Conservation (phyloP, 1,140 invertebrate genomes). For the Yoshiicerus persimilis region DNA sequence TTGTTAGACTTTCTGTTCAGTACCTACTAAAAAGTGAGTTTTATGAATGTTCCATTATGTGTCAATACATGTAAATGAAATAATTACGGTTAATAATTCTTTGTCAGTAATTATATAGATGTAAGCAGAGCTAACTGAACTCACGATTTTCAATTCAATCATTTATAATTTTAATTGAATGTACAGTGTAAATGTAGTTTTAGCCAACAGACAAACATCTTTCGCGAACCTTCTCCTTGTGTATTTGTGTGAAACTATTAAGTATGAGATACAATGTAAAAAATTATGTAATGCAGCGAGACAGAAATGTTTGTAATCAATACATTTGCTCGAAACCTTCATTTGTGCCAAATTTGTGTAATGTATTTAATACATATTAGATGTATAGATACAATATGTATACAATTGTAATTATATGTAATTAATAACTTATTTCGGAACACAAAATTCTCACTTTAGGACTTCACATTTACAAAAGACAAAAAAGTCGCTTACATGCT, state of each 20-base stretch:
- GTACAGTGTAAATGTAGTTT: too few relatives aligned
- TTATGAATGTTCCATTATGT: background rate
- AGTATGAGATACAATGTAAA: too few relatives aligned
- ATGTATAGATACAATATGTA: background rate
- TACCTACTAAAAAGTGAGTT: background rate
- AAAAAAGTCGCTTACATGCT: background rate
- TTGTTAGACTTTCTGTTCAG: background rate
- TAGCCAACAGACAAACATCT: too few relatives aligned
- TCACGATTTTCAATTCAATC: background rate
- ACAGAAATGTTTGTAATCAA: background rate
- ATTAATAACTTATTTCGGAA: background rate
- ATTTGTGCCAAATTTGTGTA: constrained; percentile 12
- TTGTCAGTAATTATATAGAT: background rate
- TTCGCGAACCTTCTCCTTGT: too few relatives aligned
- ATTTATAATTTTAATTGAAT: background rate
- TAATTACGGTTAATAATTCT: background rate
- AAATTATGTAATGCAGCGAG: background rate
- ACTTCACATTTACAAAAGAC: background rate
- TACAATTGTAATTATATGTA: background rate
- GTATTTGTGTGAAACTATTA: too few relatives aligned
- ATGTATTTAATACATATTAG: background rate
- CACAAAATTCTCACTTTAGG: background rate
- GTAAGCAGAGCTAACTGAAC: background rate
- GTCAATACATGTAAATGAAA: background rate
- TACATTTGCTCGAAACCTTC: background rate